Conservation (phyloP, 2,888 invertebrate genomes). For the Atethmia centrago region DNA sequence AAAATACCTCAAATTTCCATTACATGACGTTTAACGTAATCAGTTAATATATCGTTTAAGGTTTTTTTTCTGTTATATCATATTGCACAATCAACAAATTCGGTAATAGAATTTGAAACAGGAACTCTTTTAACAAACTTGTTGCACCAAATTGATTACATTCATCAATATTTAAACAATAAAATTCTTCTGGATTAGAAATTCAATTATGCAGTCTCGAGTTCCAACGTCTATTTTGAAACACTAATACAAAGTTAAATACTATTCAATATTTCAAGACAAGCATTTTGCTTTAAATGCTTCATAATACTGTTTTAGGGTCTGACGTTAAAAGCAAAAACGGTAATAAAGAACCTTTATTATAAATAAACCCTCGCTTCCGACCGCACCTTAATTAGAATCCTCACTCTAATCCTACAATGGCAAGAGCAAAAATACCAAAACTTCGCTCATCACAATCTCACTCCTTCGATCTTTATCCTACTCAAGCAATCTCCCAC, state of each 20-base stretch:
- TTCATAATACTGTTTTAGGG: slow-evolving; percentile 15
- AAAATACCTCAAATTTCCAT: not conserved
- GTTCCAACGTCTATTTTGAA: not conserved
- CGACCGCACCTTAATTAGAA: slow-evolving; percentile 48
- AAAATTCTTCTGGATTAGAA: not conserved
- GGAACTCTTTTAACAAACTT: no score
- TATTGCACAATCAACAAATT: not conserved
- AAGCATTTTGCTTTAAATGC: not conserved
- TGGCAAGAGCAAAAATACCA: slow-evolving; percentile 55
- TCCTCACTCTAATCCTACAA: slow-evolving; percentile 47
- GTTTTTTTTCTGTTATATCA: not conserved
- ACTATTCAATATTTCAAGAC: not conserved
- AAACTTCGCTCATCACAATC: slow-evolving; percentile 31
- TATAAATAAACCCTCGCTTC: slow-evolving; percentile 11
- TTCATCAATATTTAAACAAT: not conserved
- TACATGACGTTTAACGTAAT: not conserved
- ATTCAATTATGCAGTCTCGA: slow-evolving; percentile 1
- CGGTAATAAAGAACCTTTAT: not conserved
- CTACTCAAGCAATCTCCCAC: slow-evolving; percentile 57
- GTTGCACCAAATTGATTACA: no score
- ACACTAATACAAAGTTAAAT: not conserved
- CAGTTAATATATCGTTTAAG: not conserved
- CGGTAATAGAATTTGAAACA: not conserved
- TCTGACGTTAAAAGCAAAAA: no score
- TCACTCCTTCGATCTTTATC: slow-evolving; percentile 35